Evolutionary conservation across 1,140 invertebrate species (phyloP).

Genomic region (Tetramorium alpestre): DNA sequence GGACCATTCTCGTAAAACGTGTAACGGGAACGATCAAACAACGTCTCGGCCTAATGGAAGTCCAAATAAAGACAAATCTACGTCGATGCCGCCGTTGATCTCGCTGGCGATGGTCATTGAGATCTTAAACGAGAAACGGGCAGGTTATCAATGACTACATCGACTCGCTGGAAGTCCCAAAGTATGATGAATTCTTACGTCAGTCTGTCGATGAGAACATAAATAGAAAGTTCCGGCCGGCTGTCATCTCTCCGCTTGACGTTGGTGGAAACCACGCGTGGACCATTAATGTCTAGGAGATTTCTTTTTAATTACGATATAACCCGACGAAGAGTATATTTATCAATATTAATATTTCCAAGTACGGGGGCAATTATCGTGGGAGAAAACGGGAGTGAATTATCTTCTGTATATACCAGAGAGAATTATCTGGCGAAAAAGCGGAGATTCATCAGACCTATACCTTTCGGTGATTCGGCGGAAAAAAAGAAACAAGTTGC

Average conservation of each 20-base stretch:
- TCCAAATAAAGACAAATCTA: slow-evolving; percentile 67
- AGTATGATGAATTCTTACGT: slow-evolving; percentile 44
- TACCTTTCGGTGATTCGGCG: slow-evolving; percentile 21
- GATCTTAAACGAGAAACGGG: slow-evolving; percentile 35
- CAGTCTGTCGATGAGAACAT: slow-evolving; percentile 24
- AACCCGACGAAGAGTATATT: not conserved
- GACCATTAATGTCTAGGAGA: slow-evolving; percentile 2
- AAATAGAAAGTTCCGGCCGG: slow-evolving; percentile 41
- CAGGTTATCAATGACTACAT: slow-evolving; percentile 50
- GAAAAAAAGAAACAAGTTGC: slow-evolving; percentile 21
- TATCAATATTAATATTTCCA: slow-evolving; percentile 23
- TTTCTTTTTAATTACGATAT: slow-evolving; percentile 11
- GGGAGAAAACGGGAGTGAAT: not conserved
- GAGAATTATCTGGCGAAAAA: slow-evolving; percentile 14
- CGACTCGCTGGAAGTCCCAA: not conserved
- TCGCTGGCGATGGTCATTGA: slow-evolving; percentile 26
- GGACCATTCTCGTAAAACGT: slow-evolving; percentile 66
- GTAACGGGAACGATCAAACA: slow-evolving; percentile 65
- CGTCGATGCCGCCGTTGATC: slow-evolving; percentile 32
- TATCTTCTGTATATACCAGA: not conserved
- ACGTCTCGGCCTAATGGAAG: slow-evolving; percentile 64
- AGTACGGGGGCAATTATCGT: not conserved
- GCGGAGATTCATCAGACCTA: not conserved
- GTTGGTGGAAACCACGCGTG: not conserved
- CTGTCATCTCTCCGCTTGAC: slow-evolving; percentile 10